Evolutionary conservation across 2,113 vertebrate genomes (phyloP).

Genomic region (Proterorhinus semilunaris): DNA sequence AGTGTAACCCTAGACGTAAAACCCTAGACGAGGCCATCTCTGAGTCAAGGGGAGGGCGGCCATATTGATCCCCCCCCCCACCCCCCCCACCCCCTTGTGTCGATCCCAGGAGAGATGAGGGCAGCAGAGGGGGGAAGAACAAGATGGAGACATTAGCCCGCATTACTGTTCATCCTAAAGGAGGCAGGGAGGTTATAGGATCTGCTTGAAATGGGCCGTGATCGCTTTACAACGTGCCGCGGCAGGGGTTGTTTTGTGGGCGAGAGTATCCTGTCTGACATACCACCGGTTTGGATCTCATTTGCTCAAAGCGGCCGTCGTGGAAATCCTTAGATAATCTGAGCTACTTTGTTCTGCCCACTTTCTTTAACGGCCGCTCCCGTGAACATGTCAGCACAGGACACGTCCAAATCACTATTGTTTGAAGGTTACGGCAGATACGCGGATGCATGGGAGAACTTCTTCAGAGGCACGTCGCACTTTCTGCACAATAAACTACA

Average conservation of each 20-base stretch:
- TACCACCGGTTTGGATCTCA: not conserved
- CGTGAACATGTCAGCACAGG: no score
- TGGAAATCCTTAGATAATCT: not conserved
- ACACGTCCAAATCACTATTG: no score
- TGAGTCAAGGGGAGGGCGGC: slow-evolving; percentile 50
- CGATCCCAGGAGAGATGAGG: slow-evolving; percentile 56
- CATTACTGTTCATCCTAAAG: slow-evolving; percentile 59
- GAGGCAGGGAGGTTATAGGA: slow-evolving; percentile 54
- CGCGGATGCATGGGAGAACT: no score
- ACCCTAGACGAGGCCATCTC: slow-evolving; percentile 58
- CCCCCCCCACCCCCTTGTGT: not conserved
- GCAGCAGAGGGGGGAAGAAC: slow-evolving; percentile 31
- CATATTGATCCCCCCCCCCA: slow-evolving; percentile 62
- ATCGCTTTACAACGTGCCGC: slow-evolving; percentile 40
- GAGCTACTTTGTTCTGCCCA: no score
- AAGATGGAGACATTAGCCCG: slow-evolving; percentile 73
- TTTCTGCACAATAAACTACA: no score
- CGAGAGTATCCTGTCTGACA: not conserved
- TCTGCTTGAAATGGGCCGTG: slow-evolving; percentile 59
- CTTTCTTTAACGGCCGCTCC: not conserved
- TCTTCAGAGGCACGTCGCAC: no score
- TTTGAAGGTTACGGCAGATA: no score
- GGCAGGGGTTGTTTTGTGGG: slow-evolving; percentile 34
- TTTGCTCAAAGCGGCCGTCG: no score
- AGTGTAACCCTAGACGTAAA: slow-evolving; percentile 68